A percentile compares a stretch with the other conserved stretches of the same genome.
Evolutionary conservation across 1,140 invertebrate genomes (phyloP).

Genomic region (Cardiocondyla obscurior): DNA sequence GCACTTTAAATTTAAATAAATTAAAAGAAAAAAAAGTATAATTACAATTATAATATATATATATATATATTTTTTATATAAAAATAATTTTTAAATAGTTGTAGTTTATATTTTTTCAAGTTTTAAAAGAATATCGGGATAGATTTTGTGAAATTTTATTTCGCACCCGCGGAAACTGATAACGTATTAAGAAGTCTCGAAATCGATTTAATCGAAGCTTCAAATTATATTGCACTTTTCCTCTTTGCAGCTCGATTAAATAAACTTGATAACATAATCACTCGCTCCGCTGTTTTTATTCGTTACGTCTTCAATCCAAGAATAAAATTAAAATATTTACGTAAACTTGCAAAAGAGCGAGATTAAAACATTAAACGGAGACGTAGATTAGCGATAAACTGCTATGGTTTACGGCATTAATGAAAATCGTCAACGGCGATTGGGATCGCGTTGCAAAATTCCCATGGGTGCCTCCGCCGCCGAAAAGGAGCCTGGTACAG

Average conservation of each 20-base stretch:
- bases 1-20: neutral
- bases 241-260: constrained; percentile 32
- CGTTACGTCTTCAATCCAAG: neutral
- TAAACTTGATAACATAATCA: constrained; percentile 49
- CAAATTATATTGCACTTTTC: neutral
- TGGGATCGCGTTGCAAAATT: neutral
- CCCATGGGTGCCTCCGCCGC: neutral
- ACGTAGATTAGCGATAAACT: neutral
- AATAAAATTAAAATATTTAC: neutral
- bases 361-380: constrained; percentile 7
- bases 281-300: constrained; percentile 20
- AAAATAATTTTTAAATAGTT: neutral
- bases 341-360: neutral
- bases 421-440: neutral
- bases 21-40: neutral
- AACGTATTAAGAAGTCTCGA: neutral
- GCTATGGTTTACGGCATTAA: neutral
- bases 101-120: neutral
- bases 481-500: constrained; percentile 46
- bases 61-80: too few species aligned
- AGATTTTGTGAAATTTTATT: neutral
- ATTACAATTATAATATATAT: too few species aligned
- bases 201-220: neutral
- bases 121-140: neutral
- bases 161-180: neutral